These are phyloP conservation scores for Ophioderma brevispina DNA, from an alignment of 35 echinoderm and acorn worm genomes.

Conservation along the genomic window DNA sequence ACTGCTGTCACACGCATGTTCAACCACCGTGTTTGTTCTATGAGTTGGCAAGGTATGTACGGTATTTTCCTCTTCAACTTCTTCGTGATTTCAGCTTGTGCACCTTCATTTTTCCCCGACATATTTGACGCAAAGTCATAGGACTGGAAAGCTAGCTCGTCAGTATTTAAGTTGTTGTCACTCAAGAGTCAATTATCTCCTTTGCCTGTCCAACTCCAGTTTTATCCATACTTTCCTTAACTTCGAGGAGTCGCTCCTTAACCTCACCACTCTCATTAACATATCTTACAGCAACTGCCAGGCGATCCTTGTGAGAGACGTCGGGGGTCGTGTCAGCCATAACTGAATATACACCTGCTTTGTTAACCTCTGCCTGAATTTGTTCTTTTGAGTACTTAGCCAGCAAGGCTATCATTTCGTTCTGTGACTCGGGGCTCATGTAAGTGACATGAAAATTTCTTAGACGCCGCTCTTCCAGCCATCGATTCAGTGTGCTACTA, in stretches of 20 bases:
- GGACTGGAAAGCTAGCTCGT: slow-evolving; percentile 3
- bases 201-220: not conserved
- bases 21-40: no score
- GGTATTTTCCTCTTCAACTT: no score
- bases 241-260: slow-evolving; percentile 13
- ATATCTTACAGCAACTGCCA: not conserved
- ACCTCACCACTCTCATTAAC: not conserved
- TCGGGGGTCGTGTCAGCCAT: slow-evolving; percentile 19
- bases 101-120: slow-evolving; percentile 5
- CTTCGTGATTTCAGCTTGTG: not conserved
- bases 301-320: not conserved
- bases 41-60: no score
- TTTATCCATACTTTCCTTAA: not conserved
- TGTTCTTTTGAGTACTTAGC: not conserved
- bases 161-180: not conserved
- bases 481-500: not conserved
- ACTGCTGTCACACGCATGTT: no score
- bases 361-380: not conserved
- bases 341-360: slow-evolving; percentile 4
- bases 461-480: not conserved
- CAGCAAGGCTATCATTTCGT: not conserved
- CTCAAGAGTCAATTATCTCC: not conserved
- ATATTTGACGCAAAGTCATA: slow-evolving; percentile 12
- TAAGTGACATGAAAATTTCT: not conserved
- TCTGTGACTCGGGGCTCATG: not conserved